Evolutionary conservation across 2,888 invertebrate genomes (phyloP).

Genomic region (Rhabditoides inermis): DNA sequence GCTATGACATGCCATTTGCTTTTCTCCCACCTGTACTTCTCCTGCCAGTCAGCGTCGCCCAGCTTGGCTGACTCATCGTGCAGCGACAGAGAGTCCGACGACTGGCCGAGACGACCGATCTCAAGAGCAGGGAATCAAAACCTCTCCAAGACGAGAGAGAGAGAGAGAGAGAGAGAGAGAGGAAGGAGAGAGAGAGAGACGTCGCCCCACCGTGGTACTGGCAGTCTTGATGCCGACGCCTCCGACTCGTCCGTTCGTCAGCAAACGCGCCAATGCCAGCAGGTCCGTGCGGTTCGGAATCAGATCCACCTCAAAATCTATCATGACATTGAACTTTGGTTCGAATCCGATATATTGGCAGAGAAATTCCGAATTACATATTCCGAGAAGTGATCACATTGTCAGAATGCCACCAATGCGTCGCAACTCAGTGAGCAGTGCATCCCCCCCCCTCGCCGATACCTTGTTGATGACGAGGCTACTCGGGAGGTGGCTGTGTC

Average conservation of each 20-base stretch:
- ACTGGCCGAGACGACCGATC: conserved; percentile 24
- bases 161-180: not conserved
- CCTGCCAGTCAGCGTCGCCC: conserved; percentile 38
- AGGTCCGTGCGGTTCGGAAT: conserved; percentile 62
- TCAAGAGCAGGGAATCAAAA: conserved; percentile 5
- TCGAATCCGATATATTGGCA: not conserved
- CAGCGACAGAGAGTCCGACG: conserved; percentile 11
- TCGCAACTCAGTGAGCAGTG: too few relatives aligned
- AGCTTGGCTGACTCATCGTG: conserved; percentile 10
- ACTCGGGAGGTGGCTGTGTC: conserved; percentile 52
- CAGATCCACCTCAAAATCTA: conserved; percentile 60
- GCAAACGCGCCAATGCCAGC: conserved; percentile 65
- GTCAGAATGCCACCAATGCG: too few relatives aligned
- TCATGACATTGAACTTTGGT: too few relatives aligned
- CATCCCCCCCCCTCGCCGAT: not conserved
- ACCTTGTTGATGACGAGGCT: conserved; percentile 80
- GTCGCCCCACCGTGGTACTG: conserved; percentile 7
- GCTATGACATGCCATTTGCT: not conserved
- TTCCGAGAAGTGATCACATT: too few relatives aligned
- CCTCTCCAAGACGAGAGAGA: too few relatives aligned
- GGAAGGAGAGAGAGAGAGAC: not conserved
- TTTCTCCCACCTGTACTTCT: conserved; percentile 23
- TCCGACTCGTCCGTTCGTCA: conserved; percentile 62
- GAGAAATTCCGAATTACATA: not conserved
- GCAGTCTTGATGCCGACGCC: conserved; percentile 31